phyloP scores from a whole-genome alignment of 2,888 invertebrate genomes.

The Nycteola revayana region DNA sequence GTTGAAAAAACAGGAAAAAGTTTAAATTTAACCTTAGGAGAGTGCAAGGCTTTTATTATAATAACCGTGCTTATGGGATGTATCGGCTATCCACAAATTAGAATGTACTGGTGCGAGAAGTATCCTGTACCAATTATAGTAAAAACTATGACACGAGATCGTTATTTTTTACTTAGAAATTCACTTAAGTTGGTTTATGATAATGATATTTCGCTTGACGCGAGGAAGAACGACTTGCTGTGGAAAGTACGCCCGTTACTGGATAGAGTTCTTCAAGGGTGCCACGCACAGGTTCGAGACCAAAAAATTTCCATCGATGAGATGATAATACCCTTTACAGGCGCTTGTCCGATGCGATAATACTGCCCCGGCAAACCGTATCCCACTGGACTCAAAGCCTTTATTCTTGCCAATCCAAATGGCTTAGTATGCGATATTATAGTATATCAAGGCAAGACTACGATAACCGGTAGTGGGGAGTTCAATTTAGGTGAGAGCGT shows the following conservation, averaged over 20 bases:
- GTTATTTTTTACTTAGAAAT: constrained; percentile 7
- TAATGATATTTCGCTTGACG: constrained; percentile 1
- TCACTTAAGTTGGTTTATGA: constrained; percentile 8
- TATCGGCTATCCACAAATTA: constrained; percentile 1
- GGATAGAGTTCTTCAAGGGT: constrained; percentile 2
- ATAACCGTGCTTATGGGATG: constrained; percentile 3
- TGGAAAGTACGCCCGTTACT: constrained; percentile 10
- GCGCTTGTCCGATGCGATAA: not conserved
- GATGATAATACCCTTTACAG: constrained; percentile 2
- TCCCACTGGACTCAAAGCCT: constrained; percentile 2
- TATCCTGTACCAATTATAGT: constrained; percentile 6
- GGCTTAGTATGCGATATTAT: not conserved
- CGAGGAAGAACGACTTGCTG: constrained; percentile 1
- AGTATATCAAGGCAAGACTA: not conserved
- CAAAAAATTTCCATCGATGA: constrained; percentile 2
- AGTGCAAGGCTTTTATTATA: not conserved
- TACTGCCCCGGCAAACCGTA: constrained; percentile 1
- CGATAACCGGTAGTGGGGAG: constrained; percentile 2
- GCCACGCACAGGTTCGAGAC: constrained; percentile 1
- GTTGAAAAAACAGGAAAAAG: constrained; percentile 1
- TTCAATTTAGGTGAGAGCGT: constrained; percentile 6
- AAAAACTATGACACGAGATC: constrained; percentile 5
- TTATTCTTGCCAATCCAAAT: constrained; percentile 1
- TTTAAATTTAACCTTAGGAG: not conserved
- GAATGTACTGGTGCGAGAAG: constrained; percentile 9